Conservation (phyloP, 53 echinoderm and acorn worm species). For the Glandiceps talaboti region DNA sequence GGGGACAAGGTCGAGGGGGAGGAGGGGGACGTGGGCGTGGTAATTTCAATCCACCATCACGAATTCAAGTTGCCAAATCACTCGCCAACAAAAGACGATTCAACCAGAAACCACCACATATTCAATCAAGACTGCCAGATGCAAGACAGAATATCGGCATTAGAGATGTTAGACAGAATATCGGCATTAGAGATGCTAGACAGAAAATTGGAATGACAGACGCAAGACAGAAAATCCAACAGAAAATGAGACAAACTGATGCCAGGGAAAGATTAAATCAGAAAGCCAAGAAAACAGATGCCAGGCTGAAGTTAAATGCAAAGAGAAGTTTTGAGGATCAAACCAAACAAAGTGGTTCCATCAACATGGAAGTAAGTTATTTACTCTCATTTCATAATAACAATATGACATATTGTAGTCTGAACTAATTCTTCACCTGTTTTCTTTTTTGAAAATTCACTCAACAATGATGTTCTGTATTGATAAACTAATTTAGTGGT, state of each 20-base stretch:
- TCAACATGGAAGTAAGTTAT: not conserved
- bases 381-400: too few species aligned
- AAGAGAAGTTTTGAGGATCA: constrained; percentile 8
- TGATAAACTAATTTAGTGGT: too few species aligned
- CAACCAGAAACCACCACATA: too few species aligned
- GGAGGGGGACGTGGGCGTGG: constrained; percentile 4
- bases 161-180: constrained; percentile 25
- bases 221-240: constrained; percentile 27
- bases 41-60: not conserved
- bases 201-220: constrained; percentile 10
- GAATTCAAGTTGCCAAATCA: not conserved
- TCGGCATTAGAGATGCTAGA: not conserved
- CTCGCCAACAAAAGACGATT: too few species aligned
- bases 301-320: constrained; percentile 33
- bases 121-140: not conserved
- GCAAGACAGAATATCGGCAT: not conserved
- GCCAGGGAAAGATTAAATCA: constrained; percentile 35
- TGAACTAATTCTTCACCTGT: too few species aligned
- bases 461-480: too few species aligned
- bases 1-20: not conserved
- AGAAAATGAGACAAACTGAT: constrained; percentile 29
- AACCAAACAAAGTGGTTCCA: not conserved
- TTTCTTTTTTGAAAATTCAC: too few species aligned
- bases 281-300: constrained; percentile 30
- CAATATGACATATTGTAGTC: too few species aligned